Percentiles rank a stretch among this genome's conserved stretches.
These are phyloP conservation scores for Chalcis sispes DNA, from an alignment of 2,888 invertebrate genomes.

Conservation along the genomic window DNA sequence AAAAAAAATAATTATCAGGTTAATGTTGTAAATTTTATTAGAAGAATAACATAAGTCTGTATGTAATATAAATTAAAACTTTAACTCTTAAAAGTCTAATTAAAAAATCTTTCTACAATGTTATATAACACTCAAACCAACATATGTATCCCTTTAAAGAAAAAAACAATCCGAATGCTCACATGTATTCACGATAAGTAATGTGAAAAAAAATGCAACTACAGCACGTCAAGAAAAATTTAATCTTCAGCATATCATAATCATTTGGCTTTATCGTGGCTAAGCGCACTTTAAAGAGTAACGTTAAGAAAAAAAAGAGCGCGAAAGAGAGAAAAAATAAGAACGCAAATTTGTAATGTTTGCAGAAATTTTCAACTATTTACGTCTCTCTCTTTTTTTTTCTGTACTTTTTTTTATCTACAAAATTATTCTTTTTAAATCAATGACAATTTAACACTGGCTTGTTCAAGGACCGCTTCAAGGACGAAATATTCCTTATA, in stretches of 20 bases:
- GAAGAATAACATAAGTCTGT: too few relatives aligned
- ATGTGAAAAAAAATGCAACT: constrained; percentile 27
- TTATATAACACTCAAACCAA: too few relatives aligned
- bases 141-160: too few relatives aligned
- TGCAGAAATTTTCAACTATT: not conserved
- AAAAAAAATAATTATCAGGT: too few relatives aligned
- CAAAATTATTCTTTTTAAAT: not conserved
- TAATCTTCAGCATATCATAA: constrained; percentile 2
- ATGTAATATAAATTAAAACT: too few relatives aligned
- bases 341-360: not conserved
- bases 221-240: constrained; percentile 28
- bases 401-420: not conserved
- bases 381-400: not conserved
- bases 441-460: not conserved
- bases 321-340: not conserved
- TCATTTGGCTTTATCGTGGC: not conserved
- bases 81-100: too few relatives aligned
- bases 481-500: constrained; percentile 13
- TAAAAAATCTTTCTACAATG: too few relatives aligned
- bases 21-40: too few relatives aligned
- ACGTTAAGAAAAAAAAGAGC: not conserved
- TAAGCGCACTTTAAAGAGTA: not conserved
- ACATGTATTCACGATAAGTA: too few relatives aligned
- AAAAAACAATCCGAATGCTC: too few relatives aligned
- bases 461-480: constrained; percentile 5